Base-by-base conservation (phyloP, 2,888 invertebrate species). In the Sinhomidia bicolor region DNA sequence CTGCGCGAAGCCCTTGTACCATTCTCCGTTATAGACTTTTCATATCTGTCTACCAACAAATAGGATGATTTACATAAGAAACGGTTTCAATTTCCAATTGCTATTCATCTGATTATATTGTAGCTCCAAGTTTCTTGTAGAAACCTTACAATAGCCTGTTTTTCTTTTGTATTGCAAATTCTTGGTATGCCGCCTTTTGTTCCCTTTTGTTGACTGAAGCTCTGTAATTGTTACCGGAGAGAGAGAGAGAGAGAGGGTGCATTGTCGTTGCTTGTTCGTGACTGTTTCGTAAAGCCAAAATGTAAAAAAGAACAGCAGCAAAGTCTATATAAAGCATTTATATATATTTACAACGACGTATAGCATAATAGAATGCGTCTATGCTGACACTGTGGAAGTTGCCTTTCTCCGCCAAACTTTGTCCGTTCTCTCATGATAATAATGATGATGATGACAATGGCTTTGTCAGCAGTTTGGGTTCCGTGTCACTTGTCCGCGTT, bases 381-480 rank as follows among this genome's bases (percentile, higher is more conserved):
- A 36, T 79, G 78, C 65, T 62, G 60, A 81, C 51, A 62, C 14
- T 36, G 36, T 44, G 26, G 5, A 65, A 47, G 65, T 68, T 54
- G 80, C 51, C 12, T 62, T 29, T 29, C 29, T 29, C 62, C 54
- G 62, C 23, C 62, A 80, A 41, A 62, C 14, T 26, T 44, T 17
- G 71, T 78, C 51, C 7, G 32, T 32, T 54, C 14, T 29, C 14
- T 80, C 41, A 62, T 79, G 68, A 36, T 80, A 80, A 71, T 57
- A 71, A 68, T 20, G 74, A n/a, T 80, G 60, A 62, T 79, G 68
- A 36, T 80, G 86, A 71, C 71, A 71, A 68, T 20, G 74, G 41
- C 78, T 78, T 82, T 76, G 88, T 88, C 88, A 88, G 88, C 88
- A 62, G 60, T 71, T 81, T 71, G 12, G 57, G 41, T 85, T 60